phyloP scores from a whole-genome alignment of 2,888 invertebrate genomes.

The Meta bourneti region DNA sequence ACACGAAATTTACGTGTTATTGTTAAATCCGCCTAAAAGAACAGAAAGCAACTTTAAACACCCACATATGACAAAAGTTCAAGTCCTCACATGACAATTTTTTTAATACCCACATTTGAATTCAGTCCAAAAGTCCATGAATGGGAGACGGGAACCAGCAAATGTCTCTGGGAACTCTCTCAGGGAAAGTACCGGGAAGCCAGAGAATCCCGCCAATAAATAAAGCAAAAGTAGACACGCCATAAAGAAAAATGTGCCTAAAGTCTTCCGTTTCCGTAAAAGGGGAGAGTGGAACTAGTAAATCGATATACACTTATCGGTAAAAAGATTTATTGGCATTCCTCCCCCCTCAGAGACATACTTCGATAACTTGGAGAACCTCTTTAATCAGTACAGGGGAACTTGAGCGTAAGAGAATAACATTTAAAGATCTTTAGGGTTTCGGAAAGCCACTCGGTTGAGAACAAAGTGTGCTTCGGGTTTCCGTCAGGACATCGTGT shows the following conservation, averaged over 20 bases:
- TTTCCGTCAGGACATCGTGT: neutral
- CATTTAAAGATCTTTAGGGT: slow-evolving; percentile 59
- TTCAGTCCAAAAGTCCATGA: slow-evolving; percentile 4
- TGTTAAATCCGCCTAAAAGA: too few species aligned
- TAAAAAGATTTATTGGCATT: slow-evolving; percentile 70
- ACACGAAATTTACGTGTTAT: too few species aligned
- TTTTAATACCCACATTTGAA: slow-evolving; percentile 22
- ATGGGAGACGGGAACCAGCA: neutral
- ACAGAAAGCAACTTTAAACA: too few species aligned
- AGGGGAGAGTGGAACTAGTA: slow-evolving; percentile 55
- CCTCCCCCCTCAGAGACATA: slow-evolving; percentile 59
- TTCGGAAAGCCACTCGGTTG: slow-evolving; percentile 17
- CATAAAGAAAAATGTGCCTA: slow-evolving; percentile 68
- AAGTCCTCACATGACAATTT: too few species aligned
- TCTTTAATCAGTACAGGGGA: slow-evolving; percentile 62
- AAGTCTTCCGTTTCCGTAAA: slow-evolving; percentile 62
- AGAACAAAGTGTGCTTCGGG: neutral
- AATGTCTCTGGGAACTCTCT: neutral
- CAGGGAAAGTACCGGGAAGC: slow-evolving; percentile 17
- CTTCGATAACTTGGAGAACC: slow-evolving; percentile 68
- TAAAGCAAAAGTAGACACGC: slow-evolving; percentile 49
- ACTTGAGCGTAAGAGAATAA: slow-evolving; percentile 59
- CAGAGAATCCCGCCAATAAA: slow-evolving; percentile 46
- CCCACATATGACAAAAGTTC: too few species aligned
- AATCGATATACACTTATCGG: slow-evolving; percentile 71